These are phyloP conservation scores for Anguilla japonica DNA, from an alignment of 2,113 vertebrate species.

Conservation along the genomic window DNA sequence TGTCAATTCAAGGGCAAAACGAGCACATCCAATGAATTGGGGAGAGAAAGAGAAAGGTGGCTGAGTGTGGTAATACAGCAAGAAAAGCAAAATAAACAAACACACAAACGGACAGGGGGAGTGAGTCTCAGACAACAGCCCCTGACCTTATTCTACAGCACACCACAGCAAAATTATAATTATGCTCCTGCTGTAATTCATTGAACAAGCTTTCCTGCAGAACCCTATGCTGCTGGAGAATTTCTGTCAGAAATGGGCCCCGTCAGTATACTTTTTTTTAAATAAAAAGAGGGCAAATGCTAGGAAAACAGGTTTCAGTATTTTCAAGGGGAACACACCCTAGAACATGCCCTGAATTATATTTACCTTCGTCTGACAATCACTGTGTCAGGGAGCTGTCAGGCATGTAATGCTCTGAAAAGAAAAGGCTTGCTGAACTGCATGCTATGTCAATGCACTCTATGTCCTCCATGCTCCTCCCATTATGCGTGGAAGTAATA, in stretches of 20 bases:
- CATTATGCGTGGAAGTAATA: too few species aligned
- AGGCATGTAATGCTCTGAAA: too few species aligned
- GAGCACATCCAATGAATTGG: neutral
- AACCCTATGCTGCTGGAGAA: neutral
- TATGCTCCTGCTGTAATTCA: neutral
- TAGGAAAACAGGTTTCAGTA: neutral
- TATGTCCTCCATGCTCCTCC: too few species aligned
- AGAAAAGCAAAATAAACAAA: neutral
- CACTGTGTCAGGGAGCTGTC: neutral
- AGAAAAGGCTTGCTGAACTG: too few species aligned
- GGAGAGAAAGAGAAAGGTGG: neutral
- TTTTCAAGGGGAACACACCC: neutral
- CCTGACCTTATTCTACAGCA: too few species aligned
- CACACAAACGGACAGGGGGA: too few species aligned
- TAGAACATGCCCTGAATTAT: neutral
- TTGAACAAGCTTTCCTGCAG: neutral
- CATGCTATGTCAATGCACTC: too few species aligned
- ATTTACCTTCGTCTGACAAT: neutral
- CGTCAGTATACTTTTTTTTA: neutral
- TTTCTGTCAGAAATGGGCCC: neutral
- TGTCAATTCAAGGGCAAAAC: neutral
- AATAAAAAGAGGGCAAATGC: neutral
- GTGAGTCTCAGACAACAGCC: neutral
- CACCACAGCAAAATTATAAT: too few species aligned
- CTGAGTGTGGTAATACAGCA: neutral